phyloP scores from a whole-genome alignment of 23 tunicate genomes.

The Phallusia fumigata region DNA sequence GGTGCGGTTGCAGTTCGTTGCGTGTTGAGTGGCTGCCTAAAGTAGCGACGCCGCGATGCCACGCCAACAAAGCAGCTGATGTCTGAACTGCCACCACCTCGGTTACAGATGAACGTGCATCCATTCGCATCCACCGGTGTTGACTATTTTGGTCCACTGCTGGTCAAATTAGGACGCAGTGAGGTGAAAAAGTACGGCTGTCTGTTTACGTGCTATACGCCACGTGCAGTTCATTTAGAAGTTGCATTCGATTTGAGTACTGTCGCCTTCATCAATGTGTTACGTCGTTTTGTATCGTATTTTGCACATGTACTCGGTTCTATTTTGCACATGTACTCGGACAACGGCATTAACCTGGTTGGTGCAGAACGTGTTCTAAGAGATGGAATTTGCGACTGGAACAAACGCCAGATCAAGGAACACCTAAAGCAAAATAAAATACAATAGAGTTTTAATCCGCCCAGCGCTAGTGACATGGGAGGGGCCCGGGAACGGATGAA shows the following conservation, averaged over 20 bases:
- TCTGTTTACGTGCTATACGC: constrained; percentile 3
- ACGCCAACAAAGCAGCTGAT: too few species aligned
- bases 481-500: too few species aligned
- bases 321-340: background rate
- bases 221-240: background rate
- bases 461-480: too few species aligned
- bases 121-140: too few species aligned
- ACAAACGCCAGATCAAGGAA: too few species aligned
- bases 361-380: too few species aligned
- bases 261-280: background rate
- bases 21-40: background rate
- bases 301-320: too few species aligned
- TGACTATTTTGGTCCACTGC: too few species aligned
- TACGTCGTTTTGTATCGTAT: background rate
- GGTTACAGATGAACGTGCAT: too few species aligned
- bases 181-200: constrained; percentile 37
- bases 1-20: background rate
- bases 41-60: background rate
- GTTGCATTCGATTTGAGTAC: background rate
- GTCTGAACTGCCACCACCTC: too few species aligned
- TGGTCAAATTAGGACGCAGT: constrained; percentile 33
- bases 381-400: background rate
- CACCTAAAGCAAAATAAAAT: too few species aligned
- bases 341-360: constrained; percentile 2
- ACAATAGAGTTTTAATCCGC: too few species aligned